Conservation (phyloP, 2,888 invertebrate species). For the Baronia brevicornis region DNA sequence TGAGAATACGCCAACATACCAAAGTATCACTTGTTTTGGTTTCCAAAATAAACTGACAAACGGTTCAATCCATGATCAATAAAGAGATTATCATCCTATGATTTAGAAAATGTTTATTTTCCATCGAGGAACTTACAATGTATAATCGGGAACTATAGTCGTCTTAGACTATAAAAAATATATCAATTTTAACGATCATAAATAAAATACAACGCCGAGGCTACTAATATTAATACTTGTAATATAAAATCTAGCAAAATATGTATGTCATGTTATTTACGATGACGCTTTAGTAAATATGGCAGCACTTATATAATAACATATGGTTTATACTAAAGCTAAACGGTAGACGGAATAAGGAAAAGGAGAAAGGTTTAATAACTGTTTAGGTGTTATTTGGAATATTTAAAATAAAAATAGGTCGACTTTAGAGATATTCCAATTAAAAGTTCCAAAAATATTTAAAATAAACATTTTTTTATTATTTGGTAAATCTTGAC, state of each 20-base stretch:
- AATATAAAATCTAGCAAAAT: slow-evolving; percentile 49
- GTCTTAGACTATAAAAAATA: slow-evolving; percentile 35
- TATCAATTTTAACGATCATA: slow-evolving; percentile 32
- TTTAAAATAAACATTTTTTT: no score
- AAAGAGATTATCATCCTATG: slow-evolving; percentile 10
- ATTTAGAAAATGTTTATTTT: not conserved
- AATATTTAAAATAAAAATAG: not conserved
- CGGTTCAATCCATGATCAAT: slow-evolving; percentile 52
- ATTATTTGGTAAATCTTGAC: no score
- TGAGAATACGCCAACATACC: slow-evolving; percentile 45
- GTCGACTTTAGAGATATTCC: no score
- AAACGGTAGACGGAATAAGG: slow-evolving; percentile 58
- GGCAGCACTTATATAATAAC: slow-evolving; percentile 54
- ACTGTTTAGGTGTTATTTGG: slow-evolving; percentile 2
- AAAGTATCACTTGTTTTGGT: slow-evolving; percentile 47
- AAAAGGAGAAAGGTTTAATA: slow-evolving; percentile 38
- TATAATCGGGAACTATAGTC: slow-evolving; percentile 42
- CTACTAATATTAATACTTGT: slow-evolving; percentile 41
- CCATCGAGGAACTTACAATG: slow-evolving; percentile 7
- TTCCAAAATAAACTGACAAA: slow-evolving; percentile 57
- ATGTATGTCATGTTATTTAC: slow-evolving; percentile 40
- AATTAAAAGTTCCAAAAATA: no score
- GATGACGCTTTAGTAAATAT: slow-evolving; percentile 45
- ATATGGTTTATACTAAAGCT: slow-evolving; percentile 69
- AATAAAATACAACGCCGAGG: slow-evolving; percentile 43